These are phyloP conservation scores for Lates japonicus DNA, from an alignment of 2,797 vertebrate species.

Conservation along the genomic window DNA sequence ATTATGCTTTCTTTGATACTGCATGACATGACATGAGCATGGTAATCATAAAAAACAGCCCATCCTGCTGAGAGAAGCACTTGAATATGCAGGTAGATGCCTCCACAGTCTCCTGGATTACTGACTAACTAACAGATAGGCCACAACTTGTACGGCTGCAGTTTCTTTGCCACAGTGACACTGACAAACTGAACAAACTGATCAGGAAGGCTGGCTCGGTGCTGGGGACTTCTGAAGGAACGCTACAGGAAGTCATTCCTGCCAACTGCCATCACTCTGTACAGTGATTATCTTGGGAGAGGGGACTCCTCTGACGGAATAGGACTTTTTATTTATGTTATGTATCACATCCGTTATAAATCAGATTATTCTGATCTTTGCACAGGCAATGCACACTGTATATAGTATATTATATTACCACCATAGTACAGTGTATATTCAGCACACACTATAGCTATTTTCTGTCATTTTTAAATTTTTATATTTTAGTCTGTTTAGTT, in stretches of 20 bases:
- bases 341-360: neutral
- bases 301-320: neutral
- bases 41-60: neutral
- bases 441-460: neutral
- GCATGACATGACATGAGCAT: conserved; percentile 1
- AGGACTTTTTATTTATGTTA: neutral
- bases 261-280: neutral
- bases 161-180: neutral
- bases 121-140: neutral
- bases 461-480: neutral
- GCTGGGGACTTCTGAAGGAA: neutral
- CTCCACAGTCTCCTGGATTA: neutral
- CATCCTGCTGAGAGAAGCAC: neutral
- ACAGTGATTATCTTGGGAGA: neutral
- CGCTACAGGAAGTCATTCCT: neutral
- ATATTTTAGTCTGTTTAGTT: neutral
- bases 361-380: neutral
- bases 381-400: neutral
- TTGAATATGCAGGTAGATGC: neutral
- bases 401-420: neutral
- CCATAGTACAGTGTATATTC: too few relatives aligned
- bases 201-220: neutral
- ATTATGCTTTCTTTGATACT: conserved; percentile 51
- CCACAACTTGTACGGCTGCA: neutral
- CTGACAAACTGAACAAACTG: neutral